Base-by-base conservation (phyloP, 1,140 invertebrate genomes). In the Drosophila nasuta region DNA sequence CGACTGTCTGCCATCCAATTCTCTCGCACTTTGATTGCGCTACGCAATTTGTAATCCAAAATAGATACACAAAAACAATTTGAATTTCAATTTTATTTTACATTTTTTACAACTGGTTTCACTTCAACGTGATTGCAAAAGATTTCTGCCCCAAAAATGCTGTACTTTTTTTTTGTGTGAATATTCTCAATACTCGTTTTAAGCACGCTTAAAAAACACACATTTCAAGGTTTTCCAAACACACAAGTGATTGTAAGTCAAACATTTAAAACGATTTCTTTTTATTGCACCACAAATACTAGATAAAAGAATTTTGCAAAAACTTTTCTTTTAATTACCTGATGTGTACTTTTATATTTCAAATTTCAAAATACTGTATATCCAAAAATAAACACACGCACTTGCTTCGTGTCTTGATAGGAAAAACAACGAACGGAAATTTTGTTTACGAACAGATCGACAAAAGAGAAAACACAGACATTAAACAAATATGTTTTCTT, bases 391-490 rank as follows among this genome's bases (percentile, higher is more conserved):
- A 11, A 7, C 48, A 43, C 58, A 62, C 10, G 13, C 51, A 54
- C 1, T 43, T 6, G 20, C 20, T 46, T 48, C 20, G 5, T 17
- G 41, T 10, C 13, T 54, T 41, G n/a, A 46, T 43, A 20, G 38
- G 10, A 45, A 67, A 25, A 68, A 20, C 33, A 62, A 45, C 20
- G 33, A 67, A 59, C 30, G 38, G 2, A 25, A 69, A 41, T 69
- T 74, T 75, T 75, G 72, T 75, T 75, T 75, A 75, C 72, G 72
- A 75, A 75, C 15, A 49, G 28, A 3, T 43, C 45, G 33, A 69
- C 30, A 75, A 70, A 75, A 71, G 49, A 20, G 13, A 75, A 38
- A 69, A 17, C 20, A 46, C 43, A 15, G 8, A 38, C 45, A 51
- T 28, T 30, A 63, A 49, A 54, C 49, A 56, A 70, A 70, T 52